Evolutionary conservation across 53 echinoderm and acorn worm genomes (phyloP).

Genomic region (Echinometra lucunter): DNA sequence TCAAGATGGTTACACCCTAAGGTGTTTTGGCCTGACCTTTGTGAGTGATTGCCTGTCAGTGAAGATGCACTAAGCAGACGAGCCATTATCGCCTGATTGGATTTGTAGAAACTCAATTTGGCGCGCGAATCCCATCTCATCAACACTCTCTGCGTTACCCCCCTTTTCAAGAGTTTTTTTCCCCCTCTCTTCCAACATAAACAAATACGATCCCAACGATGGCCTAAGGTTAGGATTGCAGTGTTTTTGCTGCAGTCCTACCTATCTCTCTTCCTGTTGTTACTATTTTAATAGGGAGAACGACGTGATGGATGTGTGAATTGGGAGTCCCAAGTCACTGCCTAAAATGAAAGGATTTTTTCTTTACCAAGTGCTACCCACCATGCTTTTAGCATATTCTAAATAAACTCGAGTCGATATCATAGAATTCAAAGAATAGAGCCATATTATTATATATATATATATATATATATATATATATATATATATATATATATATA

Average conservation of each 20-base stretch:
- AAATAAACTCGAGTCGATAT: not conserved
- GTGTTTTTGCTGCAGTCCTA: constrained; percentile 23
- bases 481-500: too few relatives aligned
- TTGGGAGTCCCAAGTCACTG: not conserved
- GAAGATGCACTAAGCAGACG: constrained; percentile 39
- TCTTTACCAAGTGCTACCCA: not conserved
- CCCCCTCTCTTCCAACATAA: not conserved
- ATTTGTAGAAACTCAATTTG: constrained; percentile 59
- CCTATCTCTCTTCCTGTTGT: constrained; percentile 3
- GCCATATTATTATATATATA: too few relatives aligned
- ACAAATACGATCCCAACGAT: constrained; percentile 8
- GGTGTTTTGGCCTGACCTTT: not conserved
- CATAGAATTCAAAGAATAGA: too few relatives aligned
- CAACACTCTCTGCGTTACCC: constrained; percentile 6
- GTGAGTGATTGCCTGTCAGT: constrained; percentile 35
- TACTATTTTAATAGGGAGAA: not conserved
- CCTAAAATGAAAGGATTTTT: not conserved
- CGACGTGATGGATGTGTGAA: not conserved
- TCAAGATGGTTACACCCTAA: not conserved
- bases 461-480: too few relatives aligned
- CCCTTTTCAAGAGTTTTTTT: not conserved
- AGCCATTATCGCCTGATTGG: constrained; percentile 47
- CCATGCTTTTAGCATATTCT: not conserved
- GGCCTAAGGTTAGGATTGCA: not conserved
- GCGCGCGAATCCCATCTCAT: constrained; percentile 54